phyloP scores from a whole-genome alignment of 2,797 vertebrate genomes.

The Calcarius lapponicus region DNA sequence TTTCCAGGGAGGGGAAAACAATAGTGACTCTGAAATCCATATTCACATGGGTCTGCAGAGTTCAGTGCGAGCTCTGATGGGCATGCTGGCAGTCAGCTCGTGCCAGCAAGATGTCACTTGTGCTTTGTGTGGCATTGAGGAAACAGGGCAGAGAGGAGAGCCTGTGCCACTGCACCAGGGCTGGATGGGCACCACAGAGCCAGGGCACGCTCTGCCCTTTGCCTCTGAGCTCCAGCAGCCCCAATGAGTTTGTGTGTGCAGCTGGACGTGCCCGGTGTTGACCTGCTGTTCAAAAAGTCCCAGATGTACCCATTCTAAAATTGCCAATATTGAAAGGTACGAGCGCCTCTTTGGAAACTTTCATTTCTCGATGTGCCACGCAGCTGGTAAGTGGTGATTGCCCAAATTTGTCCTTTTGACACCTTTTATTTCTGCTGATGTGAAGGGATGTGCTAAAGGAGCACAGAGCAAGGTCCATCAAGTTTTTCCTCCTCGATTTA shows the following conservation, averaged over 20 bases:
- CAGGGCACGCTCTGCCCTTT: background rate
- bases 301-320: background rate
- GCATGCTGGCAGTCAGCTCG: background rate
- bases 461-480: background rate
- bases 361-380: rapidly evolving
- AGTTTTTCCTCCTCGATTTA: background rate
- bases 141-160: conserved; percentile 12
- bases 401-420: background rate
- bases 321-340: background rate
- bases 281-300: background rate
- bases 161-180: background rate
- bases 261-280: background rate
- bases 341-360: background rate
- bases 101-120: conserved; percentile 33
- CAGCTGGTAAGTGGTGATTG: background rate
- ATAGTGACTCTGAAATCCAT: background rate
- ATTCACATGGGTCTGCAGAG: background rate
- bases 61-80: background rate
- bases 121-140: background rate
- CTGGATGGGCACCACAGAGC: background rate
- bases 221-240: background rate
- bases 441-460: background rate
- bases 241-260: background rate
- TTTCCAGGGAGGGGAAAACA: background rate
- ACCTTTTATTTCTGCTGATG: background rate